phyloP scores from a whole-genome alignment of 2,888 invertebrate genomes.

The Helleia helle region DNA sequence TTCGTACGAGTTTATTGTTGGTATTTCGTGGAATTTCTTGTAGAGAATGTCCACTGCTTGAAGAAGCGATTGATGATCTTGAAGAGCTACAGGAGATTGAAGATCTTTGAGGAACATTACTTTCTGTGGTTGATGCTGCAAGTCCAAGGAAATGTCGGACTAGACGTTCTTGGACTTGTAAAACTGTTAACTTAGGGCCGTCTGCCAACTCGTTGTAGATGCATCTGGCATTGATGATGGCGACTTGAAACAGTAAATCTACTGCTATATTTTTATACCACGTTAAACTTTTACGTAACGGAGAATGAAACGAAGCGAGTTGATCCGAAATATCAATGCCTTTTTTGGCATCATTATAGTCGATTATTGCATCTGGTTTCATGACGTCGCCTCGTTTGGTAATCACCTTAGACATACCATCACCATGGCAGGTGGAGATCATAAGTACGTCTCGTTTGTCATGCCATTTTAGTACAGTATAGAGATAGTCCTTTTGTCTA shows the following conservation, averaged over 20 bases:
- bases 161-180: constrained; percentile 20
- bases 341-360: constrained; percentile 21
- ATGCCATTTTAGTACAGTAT: constrained; percentile 19
- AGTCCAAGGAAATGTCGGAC: constrained; percentile 9
- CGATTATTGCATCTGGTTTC: constrained; percentile 15
- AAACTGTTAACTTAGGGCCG: constrained; percentile 16
- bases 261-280: constrained; percentile 20
- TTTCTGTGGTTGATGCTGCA: constrained; percentile 18
- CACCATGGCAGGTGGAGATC: constrained; percentile 22
- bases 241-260: constrained; percentile 17
- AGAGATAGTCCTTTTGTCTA: constrained; percentile 18
- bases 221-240: constrained; percentile 18
- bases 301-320: constrained; percentile 17
- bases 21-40: constrained; percentile 19
- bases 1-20: constrained; percentile 16
- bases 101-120: constrained; percentile 12
- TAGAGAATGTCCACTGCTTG: constrained; percentile 11
- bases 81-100: constrained; percentile 15
- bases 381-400: constrained; percentile 12
- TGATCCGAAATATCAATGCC: constrained; percentile 21
- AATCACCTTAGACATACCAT: constrained; percentile 15
- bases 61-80: constrained; percentile 17
- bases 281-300: constrained; percentile 18
- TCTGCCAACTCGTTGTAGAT: constrained; percentile 13
- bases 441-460: constrained; percentile 21